Base-by-base conservation (phyloP, 2,113 vertebrate species). In the Cyanoderma ruficeps region DNA sequence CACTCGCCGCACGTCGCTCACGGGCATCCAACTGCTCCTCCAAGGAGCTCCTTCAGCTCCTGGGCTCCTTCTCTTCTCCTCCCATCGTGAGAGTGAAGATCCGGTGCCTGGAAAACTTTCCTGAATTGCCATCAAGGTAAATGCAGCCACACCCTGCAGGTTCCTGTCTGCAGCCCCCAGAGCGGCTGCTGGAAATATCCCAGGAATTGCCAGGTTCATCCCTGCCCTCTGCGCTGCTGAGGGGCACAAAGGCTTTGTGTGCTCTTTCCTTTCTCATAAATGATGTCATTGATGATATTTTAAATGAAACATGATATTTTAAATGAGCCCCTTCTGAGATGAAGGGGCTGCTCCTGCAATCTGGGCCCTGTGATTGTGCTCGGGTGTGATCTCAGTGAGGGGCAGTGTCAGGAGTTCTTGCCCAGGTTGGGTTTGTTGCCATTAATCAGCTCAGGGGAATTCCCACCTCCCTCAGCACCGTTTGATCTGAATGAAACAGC, bases 71-170 rank as follows among this genome's bases (percentile, higher is more conserved):
- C 64, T 70, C 76, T 25, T 59, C 92, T 67, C 37, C 52, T 80
- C 22, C 81, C 15, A 24, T 17, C 37, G 6, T 11, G 20, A 31
- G 37, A 74, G 42, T 14, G 39, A 91, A 87, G 81, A 77, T 50
- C 56, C 47, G 25, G 65, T 18, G 72, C 27, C 65, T 55, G 78
- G 59, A 59, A n/a, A 67, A 52, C 47, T 50, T 65, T 75, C 52
- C 59, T 65, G 55, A 83, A 37, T 69, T 88, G 71, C n/a, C 64
- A 60, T 55, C 68, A 31, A 85, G 64, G 72, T 95, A 86, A 92
- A 94, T 16, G 19, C 55, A 74, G 50, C 55, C 52, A 39, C 22
- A 46, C 50, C 42, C 69, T 23, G 35, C 47, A 1, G 11, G 57
- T 28, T 69, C 59, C 47, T 50, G 13, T 9, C 50, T 13, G 46